These are phyloP conservation scores for Myiozetetes cayanensis DNA, from an alignment of 2,113 vertebrate species.

Conservation along the genomic window DNA sequence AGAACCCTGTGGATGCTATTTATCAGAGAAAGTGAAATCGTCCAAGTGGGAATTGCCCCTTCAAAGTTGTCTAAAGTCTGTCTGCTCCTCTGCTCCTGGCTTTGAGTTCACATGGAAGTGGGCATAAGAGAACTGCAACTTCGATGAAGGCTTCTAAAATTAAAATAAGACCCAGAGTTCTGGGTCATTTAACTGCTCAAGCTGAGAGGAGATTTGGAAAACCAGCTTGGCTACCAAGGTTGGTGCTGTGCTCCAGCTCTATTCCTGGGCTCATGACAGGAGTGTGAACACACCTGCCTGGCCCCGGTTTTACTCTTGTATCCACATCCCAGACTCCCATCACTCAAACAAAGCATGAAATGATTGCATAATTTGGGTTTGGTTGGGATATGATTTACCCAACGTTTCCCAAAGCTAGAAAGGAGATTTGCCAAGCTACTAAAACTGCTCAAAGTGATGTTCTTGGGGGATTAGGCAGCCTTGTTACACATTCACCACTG, in stretches of 20 bases:
- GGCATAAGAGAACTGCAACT: not conserved
- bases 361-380: not conserved
- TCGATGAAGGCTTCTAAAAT: not conserved
- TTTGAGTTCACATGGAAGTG: not conserved
- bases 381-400: not conserved
- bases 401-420: not conserved
- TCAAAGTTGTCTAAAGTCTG: not conserved
- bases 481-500: not conserved
- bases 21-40: not conserved
- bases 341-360: not conserved
- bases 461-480: not conserved
- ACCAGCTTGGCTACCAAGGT: not conserved
- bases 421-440: not conserved
- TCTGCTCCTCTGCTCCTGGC: not conserved
- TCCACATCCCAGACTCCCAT: not conserved
- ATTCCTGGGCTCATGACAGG: not conserved
- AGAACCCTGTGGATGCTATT: not conserved
- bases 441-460: not conserved
- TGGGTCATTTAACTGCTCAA: not conserved
- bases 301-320: not conserved
- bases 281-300: rapidly evolving
- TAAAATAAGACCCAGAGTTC: not conserved
- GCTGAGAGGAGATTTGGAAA: not conserved
- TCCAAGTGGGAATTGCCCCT: not conserved
- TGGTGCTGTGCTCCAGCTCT: not conserved